phyloP scores from a whole-genome alignment of 2,797 vertebrate genomes.

The Sebastes umbrosus region DNA sequence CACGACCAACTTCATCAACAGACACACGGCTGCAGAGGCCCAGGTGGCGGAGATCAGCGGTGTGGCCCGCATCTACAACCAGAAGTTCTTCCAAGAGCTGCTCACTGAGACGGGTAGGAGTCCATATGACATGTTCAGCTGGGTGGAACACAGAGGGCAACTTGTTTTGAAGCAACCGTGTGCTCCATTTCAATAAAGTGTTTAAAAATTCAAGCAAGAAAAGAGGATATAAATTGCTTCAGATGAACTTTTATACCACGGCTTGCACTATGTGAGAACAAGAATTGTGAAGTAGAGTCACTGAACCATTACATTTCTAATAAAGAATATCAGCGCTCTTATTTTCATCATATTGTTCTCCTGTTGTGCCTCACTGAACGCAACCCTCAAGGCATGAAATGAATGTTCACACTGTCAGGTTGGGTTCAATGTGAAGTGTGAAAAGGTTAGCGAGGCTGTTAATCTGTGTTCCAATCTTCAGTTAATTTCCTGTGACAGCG shows the following conservation, averaged over 20 bases:
- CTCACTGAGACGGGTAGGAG: conserved; percentile 87
- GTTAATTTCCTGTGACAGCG: conserved; percentile 43
- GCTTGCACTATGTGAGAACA: not conserved
- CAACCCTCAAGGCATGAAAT: conserved; percentile 18
- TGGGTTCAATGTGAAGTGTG: not conserved
- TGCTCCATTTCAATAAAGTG: not conserved
- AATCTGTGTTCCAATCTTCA: not conserved
- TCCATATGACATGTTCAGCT: not conserved
- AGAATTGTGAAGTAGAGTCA: not conserved
- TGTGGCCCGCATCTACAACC: conserved; percentile 95
- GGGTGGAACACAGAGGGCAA: not conserved
- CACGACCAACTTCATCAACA: conserved; percentile 93
- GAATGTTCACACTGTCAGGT: conserved; percentile 14
- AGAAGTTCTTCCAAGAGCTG: conserved; percentile 94
- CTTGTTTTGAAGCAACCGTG: not conserved
- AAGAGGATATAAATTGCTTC: not conserved
- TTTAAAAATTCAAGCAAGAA: not conserved
- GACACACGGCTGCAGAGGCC: conserved; percentile 85
- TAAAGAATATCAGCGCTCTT: not conserved
- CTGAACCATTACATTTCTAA: not conserved
- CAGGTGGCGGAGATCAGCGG: conserved; percentile 94
- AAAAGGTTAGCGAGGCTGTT: conserved; percentile 9
- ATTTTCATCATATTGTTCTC: not conserved
- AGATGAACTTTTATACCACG: not conserved
- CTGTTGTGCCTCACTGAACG: not conserved